Percentiles rank a stretch among this genome's conserved stretches.
Conservation (phyloP, 2,113 vertebrate genomes). For the Gallinago undulata region DNA sequence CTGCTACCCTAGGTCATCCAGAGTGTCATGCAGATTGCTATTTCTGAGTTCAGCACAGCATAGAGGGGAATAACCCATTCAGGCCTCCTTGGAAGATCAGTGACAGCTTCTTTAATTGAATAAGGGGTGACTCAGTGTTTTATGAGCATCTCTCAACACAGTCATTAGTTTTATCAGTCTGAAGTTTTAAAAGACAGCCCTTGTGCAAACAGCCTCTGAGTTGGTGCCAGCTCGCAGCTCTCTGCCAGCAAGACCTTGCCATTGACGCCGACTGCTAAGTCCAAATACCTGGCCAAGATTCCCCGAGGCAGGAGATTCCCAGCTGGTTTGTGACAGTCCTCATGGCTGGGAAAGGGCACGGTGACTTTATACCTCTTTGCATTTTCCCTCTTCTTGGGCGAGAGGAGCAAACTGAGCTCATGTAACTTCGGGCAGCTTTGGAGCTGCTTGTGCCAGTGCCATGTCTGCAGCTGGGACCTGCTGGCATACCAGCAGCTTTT, state of each 20-base stretch:
- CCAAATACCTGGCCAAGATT: background rate
- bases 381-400: background rate
- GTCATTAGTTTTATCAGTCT: conserved; percentile 49
- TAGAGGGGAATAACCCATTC: background rate
- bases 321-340: background rate
- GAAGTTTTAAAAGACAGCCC: conserved; percentile 47
- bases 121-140: conserved; percentile 1
- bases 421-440: background rate
- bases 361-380: background rate
- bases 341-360: background rate
- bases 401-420: background rate
- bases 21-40: background rate
- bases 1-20: background rate
- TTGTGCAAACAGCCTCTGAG: conserved; percentile 18
- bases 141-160: conserved; percentile 43
- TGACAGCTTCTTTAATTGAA: background rate
- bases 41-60: background rate
- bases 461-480: background rate
- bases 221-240: background rate
- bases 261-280: background rate
- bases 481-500: fast-evolving
- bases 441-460: background rate
- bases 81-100: background rate
- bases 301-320: background rate
- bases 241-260: background rate